A percentile compares a stretch with the other conserved stretches of the same genome.
Conservation (phyloP, 2,888 invertebrate genomes). For the Camponotus fellah region DNA sequence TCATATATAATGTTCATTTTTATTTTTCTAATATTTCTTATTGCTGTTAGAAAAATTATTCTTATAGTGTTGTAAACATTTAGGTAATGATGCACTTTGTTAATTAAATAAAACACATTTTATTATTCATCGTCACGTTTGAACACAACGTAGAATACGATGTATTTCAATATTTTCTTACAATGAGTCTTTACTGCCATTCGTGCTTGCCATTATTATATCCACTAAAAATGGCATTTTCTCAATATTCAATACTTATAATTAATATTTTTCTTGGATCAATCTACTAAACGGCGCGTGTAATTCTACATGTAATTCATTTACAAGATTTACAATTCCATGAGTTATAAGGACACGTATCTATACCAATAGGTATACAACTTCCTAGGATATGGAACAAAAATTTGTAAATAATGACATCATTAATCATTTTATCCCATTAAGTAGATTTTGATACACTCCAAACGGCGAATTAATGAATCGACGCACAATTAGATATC, state of each 20-base stretch:
- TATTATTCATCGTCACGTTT: slow-evolving; percentile 54
- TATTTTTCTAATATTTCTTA: slow-evolving; percentile 49
- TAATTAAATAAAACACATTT: slow-evolving; percentile 53
- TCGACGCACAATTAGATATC: slow-evolving; percentile 84
- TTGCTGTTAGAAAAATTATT: slow-evolving; percentile 42
- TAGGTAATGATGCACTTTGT: slow-evolving; percentile 53
- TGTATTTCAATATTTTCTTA: slow-evolving; percentile 58
- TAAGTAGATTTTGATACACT: slow-evolving; percentile 84
- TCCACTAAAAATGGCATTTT: slow-evolving; percentile 43
- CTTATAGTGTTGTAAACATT: slow-evolving; percentile 50
- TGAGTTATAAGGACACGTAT: slow-evolving; percentile 32
- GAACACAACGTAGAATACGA: slow-evolving; percentile 48
- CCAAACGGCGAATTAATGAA: slow-evolving; percentile 79
- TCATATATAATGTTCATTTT: slow-evolving; percentile 53
- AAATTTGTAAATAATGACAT: slow-evolving; percentile 74
- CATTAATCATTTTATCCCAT: slow-evolving; percentile 75
- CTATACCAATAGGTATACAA: slow-evolving; percentile 33
- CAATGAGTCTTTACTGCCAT: slow-evolving; percentile 63
- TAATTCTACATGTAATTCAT: slow-evolving; percentile 26
- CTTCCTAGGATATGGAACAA: slow-evolving; percentile 28
- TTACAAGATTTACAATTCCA: slow-evolving; percentile 44
- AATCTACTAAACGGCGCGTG: slow-evolving; percentile 19
- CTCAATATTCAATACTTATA: slow-evolving; percentile 49
- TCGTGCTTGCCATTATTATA: slow-evolving; percentile 58
- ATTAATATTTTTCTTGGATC: slow-evolving; percentile 51